Evolutionary conservation across 2,113 vertebrate genomes (phyloP), one percentile per base, ranked within the genome.

Genomic region (Sardina pilchardus): DNA sequence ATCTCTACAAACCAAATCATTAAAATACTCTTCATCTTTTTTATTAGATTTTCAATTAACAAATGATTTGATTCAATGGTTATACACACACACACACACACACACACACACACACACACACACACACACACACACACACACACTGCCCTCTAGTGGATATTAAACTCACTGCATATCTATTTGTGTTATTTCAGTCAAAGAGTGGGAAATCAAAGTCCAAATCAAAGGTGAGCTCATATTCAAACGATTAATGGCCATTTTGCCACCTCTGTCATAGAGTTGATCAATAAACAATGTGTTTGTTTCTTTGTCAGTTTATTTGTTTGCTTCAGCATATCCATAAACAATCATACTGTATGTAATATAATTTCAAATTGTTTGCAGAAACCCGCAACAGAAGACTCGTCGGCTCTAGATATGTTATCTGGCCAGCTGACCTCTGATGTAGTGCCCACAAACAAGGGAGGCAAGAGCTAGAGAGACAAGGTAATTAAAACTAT

Each of bases 171-270:
- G 45, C 30, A 10, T 2, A 26, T 67, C 53, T 84, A 14, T 85
- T 17, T 90, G 83, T 89, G 17, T 90, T 91, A 89, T 95, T 96
- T 75, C 94, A 96, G 95, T 90, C 88, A 85, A 95, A 94, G 86
- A 93, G 89, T 84, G 53, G 78, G 89, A 95, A 95, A 91, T 93
- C 94, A 89, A 94, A 93, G 92, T 93, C 94, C 87, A 92, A 91
- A 91, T 88, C 92, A 85, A 96, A 95, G 94, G 95, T 96, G 95
- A 94, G 94, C 84, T 81, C 30, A 78, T 56, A n/a, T 85, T 71
- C 10, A 86, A 63, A 63, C 26, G 26, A 30, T 67, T 30, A 12
- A 26, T 34, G 71, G 30, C 12, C 14, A 36, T 16, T 16, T 78
- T 78, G 34, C 12, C 71, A 36, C 12, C 30, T 78, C 34, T 78